Evolutionary conservation across 2,113 vertebrate species (phyloP).

Genomic region (Cyprinus carpio): DNA sequence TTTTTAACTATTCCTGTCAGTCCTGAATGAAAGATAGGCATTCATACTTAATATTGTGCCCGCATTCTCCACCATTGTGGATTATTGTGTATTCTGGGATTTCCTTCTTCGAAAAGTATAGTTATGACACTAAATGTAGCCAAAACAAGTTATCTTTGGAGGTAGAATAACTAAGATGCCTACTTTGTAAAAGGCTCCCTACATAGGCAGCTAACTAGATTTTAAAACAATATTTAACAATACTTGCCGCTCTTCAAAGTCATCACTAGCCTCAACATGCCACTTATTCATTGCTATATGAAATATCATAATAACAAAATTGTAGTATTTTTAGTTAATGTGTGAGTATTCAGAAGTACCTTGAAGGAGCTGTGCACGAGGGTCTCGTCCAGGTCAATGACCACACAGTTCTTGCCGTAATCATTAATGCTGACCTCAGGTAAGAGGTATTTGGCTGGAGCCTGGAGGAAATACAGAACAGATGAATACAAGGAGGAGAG

Average conservation of each 20-base stretch:
- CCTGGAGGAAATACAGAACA: constrained; percentile 71
- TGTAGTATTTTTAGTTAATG: not conserved
- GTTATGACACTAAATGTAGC: no score
- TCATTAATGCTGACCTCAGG: constrained; percentile 91
- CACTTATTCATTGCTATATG: not conserved
- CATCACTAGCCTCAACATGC: not conserved
- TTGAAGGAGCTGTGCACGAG: constrained; percentile 99
- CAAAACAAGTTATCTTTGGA: no score
- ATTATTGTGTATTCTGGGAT: no score
- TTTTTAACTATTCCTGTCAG: no score
- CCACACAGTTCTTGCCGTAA: constrained; percentile 94
- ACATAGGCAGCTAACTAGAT: no score
- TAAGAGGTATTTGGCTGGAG: constrained; percentile 93
- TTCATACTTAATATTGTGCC: no score
- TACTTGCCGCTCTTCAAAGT: not conserved
- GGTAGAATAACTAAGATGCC: no score
- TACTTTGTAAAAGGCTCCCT: no score
- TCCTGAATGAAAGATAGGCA: no score
- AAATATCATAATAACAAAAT: not conserved
- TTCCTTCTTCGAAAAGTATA: no score
- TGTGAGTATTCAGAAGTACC: constrained; percentile 73
- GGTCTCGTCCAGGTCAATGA: constrained; percentile 98
- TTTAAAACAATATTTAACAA: no score
- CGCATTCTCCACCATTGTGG: no score
- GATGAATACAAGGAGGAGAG: constrained; percentile 5